Conservation (phyloP, 92 coral and sea anemone genomes). For the Palythoa grandis region DNA sequence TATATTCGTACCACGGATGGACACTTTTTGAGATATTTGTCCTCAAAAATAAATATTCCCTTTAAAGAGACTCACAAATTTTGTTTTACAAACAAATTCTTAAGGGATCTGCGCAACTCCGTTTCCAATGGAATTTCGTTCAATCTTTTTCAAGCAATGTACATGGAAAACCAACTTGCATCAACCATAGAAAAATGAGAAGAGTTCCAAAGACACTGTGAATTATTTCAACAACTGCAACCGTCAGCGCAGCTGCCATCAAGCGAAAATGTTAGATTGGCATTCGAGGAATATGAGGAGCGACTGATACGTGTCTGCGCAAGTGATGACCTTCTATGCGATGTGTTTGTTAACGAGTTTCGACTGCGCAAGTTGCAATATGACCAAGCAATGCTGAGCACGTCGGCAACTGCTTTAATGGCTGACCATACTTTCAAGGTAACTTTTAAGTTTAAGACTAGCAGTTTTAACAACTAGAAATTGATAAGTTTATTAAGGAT, state of each 20-base stretch:
- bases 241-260: neutral
- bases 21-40: too few species aligned
- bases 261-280: neutral
- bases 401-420: slow-evolving; percentile 54
- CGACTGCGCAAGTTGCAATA: slow-evolving; percentile 17
- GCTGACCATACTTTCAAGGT: slow-evolving; percentile 75
- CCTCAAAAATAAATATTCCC: neutral
- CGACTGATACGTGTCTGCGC: neutral
- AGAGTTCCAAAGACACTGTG: neutral
- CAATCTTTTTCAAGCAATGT: neutral
- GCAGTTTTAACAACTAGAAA: neutral
- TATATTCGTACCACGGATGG: neutral
- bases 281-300: neutral
- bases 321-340: slow-evolving; percentile 19
- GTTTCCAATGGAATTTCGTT: neutral
- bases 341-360: slow-evolving; percentile 29
- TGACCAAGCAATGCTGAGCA: slow-evolving; percentile 34
- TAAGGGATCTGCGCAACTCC: neutral
- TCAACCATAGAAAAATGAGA: neutral
- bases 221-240: neutral
- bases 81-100: neutral
- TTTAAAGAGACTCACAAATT: too few species aligned
- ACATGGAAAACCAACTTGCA: neutral
- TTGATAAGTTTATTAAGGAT: too few species aligned
- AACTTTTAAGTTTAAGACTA: neutral